Conservation (phyloP, 2,797 vertebrate species). For the Holocentrus rufus region DNA sequence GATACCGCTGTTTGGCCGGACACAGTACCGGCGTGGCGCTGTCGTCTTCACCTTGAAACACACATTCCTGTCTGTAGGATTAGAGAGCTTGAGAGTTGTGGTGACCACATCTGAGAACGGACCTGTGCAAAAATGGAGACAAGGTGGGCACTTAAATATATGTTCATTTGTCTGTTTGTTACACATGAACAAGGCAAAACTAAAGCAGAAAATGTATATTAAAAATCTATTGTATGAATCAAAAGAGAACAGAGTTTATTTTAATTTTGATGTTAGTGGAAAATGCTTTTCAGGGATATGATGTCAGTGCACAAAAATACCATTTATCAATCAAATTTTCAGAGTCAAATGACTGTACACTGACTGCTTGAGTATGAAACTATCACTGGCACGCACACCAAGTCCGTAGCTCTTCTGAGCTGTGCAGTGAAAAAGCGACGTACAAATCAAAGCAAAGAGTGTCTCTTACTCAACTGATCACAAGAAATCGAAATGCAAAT, state of each 20-base stretch:
- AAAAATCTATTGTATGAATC: neutral
- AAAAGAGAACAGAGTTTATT: neutral
- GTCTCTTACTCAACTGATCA: constrained; percentile 4
- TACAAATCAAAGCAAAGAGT: constrained; percentile 16
- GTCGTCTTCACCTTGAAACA: constrained; percentile 99
- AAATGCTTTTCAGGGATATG: no score
- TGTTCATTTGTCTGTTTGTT: neutral
- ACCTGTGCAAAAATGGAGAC: constrained; percentile 79
- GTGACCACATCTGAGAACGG: constrained; percentile 99
- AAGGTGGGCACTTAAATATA: neutral
- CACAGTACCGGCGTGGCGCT: constrained; percentile 97
- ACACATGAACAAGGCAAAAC: no score
- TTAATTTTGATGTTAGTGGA: neutral
- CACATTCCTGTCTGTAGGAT: constrained; percentile 96
- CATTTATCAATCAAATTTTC: no score
- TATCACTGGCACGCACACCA: neutral
- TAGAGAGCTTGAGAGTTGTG: constrained; percentile 95
- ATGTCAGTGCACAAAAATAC: no score
- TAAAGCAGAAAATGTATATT: neutral
- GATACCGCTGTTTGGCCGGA: constrained; percentile 98
- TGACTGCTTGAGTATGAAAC: neutral
- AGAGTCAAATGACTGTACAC: neutral
- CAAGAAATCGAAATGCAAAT: constrained; percentile 4
- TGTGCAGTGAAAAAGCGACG: neutral
- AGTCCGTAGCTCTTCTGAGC: neutral